Conservation (phyloP, 2,113 vertebrate genomes). For the Dascyllus trimaculatus region DNA sequence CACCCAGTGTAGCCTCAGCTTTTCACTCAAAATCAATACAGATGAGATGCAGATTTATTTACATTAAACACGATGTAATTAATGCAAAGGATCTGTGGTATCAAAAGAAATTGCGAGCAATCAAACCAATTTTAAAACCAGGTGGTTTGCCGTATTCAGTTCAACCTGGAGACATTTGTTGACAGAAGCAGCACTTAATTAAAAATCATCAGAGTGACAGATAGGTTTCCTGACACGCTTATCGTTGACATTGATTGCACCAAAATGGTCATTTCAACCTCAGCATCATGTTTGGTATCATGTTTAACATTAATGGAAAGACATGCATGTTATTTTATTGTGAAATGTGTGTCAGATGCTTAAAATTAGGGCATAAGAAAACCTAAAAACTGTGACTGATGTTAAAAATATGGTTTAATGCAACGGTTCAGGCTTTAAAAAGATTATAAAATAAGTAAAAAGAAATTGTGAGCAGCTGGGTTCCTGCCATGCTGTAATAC, state of each 20-base stretch:
- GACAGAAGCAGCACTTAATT: background rate
- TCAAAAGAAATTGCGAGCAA: background rate
- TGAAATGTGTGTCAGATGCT: no score
- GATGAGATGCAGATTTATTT: background rate
- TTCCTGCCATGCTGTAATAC: background rate
- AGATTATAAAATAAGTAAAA: background rate
- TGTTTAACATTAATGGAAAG: no score
- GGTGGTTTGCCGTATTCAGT: background rate
- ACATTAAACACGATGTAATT: background rate
- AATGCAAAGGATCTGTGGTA: background rate
- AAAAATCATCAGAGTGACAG: background rate
- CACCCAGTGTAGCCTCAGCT: no score
- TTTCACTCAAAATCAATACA: no score
- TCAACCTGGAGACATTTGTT: background rate
- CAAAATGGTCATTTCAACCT: background rate
- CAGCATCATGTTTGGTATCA: no score
- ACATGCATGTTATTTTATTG: no score
- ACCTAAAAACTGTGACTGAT: background rate
- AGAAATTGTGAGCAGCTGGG: background rate
- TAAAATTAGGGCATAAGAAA: background rate
- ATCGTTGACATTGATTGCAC: background rate
- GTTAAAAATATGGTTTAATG: background rate
- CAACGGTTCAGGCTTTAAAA: background rate
- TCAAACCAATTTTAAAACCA: background rate
- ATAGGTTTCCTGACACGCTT: background rate